Conservation (phyloP, 1,140 invertebrate species). For the Drosophila chauvacae region DNA sequence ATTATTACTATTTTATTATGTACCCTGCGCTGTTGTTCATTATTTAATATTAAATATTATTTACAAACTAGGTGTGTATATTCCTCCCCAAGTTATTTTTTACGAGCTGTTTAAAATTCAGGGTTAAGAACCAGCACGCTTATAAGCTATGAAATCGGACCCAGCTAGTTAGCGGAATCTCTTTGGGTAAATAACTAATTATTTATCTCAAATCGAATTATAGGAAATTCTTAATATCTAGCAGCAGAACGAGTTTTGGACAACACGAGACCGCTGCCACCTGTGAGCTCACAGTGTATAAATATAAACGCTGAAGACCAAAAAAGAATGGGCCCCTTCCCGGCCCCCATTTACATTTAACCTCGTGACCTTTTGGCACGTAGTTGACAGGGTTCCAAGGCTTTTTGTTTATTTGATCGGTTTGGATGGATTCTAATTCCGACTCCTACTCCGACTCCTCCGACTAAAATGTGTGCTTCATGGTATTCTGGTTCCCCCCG, state of each 20-base stretch:
- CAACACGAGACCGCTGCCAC: conserved; percentile 17
- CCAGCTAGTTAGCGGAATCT: conserved; percentile 7
- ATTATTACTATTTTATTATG: not conserved
- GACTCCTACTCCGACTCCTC: not conserved
- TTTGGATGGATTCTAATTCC: not conserved
- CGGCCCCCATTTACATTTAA: conserved; percentile 41
- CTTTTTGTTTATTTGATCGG: conserved; percentile 1
- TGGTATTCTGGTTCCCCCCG: conserved; percentile 16
- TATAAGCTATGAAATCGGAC: not conserved
- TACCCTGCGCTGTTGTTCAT: not conserved
- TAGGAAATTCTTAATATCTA: conserved; percentile 28
- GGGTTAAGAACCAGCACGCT: conserved; percentile 1
- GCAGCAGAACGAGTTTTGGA: conserved; percentile 39
- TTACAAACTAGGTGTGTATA: not conserved
- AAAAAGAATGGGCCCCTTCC: conserved; percentile 15
- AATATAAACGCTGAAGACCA: conserved; percentile 17
- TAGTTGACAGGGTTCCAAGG: conserved; percentile 13
- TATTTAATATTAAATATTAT: not conserved
- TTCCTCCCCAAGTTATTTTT: not conserved
- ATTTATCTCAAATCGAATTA: conserved; percentile 35
- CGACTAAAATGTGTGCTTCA: conserved; percentile 4
- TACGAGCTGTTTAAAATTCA: not conserved
- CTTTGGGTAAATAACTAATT: conserved; percentile 1
- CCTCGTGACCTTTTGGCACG: conserved; percentile 26
- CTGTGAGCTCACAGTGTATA: conserved; percentile 37